These are phyloP conservation scores for Drosophila pectinifera DNA, from an alignment of 1,140 invertebrate species.

Conservation along the genomic window DNA sequence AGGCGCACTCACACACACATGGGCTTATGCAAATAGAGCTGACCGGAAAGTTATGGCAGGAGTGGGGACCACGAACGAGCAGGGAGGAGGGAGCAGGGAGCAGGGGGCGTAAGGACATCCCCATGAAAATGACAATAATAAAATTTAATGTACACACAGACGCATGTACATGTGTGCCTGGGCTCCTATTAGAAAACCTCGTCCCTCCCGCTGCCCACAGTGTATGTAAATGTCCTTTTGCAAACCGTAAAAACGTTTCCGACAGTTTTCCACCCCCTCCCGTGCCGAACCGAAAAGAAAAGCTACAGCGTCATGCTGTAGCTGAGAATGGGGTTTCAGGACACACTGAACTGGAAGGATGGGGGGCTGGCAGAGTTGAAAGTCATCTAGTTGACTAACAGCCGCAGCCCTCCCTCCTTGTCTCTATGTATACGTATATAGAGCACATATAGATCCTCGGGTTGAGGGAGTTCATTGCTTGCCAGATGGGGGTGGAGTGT, in stretches of 20 bases:
- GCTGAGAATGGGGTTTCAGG: slow-evolving; percentile 12
- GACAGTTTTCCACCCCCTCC: slow-evolving; percentile 50
- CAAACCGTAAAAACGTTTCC: slow-evolving; percentile 80
- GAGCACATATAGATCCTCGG: slow-evolving; percentile 5
- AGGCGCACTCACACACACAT: slow-evolving; percentile 29
- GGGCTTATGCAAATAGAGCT: slow-evolving; percentile 69
- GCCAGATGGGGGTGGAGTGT: slow-evolving; percentile 55
- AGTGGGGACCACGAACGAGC: neutral
- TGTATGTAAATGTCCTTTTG: slow-evolving; percentile 75
- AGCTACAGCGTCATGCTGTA: slow-evolving; percentile 58
- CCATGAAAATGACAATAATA: slow-evolving; percentile 83
- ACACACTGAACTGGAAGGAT: slow-evolving; percentile 7
- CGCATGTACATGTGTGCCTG: slow-evolving; percentile 57
- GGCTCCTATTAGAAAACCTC: too few species aligned
- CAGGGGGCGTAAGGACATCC: slow-evolving; percentile 28
- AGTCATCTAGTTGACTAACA: slow-evolving; percentile 77
- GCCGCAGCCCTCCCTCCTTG: slow-evolving; percentile 15
- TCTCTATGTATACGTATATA: slow-evolving; percentile 5
- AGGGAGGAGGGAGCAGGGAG: neutral
- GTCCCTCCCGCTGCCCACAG: too few species aligned
- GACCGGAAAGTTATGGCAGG: slow-evolving; percentile 62
- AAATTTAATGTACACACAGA: slow-evolving; percentile 81
- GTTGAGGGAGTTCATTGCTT: slow-evolving; percentile 67
- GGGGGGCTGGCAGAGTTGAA: slow-evolving; percentile 57
- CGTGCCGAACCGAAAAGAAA: slow-evolving; percentile 20